phyloP scores from a whole-genome alignment of 2,888 invertebrate genomes.

The Podotricha telesiphe region DNA sequence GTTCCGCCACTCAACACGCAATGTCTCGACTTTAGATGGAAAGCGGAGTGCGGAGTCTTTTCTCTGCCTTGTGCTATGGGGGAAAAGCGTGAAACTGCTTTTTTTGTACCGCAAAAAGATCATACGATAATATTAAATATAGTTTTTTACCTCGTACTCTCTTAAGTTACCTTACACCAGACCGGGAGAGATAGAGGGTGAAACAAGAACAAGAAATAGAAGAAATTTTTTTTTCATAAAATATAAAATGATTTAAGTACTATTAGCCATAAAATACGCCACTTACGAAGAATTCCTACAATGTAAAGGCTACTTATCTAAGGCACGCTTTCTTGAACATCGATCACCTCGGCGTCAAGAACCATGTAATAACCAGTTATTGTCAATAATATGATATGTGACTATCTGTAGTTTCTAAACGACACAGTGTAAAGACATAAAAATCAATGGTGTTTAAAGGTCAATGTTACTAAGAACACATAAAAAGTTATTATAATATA shows the following conservation, averaged over 20 bases:
- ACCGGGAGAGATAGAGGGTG: no score
- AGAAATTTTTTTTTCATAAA: not conserved
- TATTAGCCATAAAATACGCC: not conserved
- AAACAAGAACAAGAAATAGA: not conserved
- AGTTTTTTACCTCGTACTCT: no score
- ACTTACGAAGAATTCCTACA: not conserved
- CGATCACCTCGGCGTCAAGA: constrained; percentile 41
- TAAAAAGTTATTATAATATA: not conserved
- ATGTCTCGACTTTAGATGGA: no score
- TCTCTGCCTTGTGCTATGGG: no score
- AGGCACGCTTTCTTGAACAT: constrained; percentile 47
- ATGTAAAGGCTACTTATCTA: constrained; percentile 9
- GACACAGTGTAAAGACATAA: not conserved
- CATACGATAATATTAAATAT: no score
- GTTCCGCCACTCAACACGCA: no score
- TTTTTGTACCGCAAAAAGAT: no score
- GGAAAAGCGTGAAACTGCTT: no score
- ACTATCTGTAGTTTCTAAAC: not conserved
- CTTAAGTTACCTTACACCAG: no score
- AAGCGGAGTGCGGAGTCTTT: no score
- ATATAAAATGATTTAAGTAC: not conserved
- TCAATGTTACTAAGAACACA: not conserved
- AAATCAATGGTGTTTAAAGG: not conserved
- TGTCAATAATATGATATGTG: constrained; percentile 11
- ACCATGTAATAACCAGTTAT: constrained; percentile 47